phyloP scores from a whole-genome alignment of 2,797 vertebrate species.

The Picus viridis region DNA sequence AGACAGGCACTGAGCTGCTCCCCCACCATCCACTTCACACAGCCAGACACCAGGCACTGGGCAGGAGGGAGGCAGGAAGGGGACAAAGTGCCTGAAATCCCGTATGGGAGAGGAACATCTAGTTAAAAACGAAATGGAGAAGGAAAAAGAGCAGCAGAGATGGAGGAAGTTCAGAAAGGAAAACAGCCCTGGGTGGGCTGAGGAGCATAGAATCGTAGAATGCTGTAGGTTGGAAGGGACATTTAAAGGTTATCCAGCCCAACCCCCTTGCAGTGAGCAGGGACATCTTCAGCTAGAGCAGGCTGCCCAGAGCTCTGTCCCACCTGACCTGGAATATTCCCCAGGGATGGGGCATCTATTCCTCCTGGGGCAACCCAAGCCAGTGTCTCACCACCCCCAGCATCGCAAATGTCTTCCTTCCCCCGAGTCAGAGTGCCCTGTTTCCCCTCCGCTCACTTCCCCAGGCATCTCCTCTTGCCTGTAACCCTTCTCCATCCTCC shows the following conservation, averaged over 20 bases:
- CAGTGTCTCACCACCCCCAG: background rate
- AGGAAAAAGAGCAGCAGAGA: background rate
- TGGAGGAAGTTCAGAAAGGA: background rate
- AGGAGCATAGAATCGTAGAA: background rate
- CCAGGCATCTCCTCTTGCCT: background rate
- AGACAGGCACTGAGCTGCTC: accelerated
- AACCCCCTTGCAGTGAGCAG: background rate
- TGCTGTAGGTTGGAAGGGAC: background rate
- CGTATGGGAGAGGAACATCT: background rate
- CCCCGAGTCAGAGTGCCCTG: background rate
- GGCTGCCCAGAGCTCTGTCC: background rate
- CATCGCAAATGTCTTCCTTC: background rate
- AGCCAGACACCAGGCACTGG: background rate
- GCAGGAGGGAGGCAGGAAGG: background rate
- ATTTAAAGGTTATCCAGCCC: background rate
- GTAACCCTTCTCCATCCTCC: background rate
- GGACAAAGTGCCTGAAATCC: background rate
- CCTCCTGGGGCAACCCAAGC: background rate
- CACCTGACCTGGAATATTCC: background rate
- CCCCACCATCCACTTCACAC: background rate
- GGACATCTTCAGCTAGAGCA: background rate
- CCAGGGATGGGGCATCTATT: background rate
- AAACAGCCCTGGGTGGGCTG: background rate
- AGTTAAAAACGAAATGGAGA: background rate
- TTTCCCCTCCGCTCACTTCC: background rate